These are phyloP conservation scores for Pseudopleuronectes americanus DNA, from an alignment of 2,797 vertebrate genomes.

Conservation along the genomic window DNA sequence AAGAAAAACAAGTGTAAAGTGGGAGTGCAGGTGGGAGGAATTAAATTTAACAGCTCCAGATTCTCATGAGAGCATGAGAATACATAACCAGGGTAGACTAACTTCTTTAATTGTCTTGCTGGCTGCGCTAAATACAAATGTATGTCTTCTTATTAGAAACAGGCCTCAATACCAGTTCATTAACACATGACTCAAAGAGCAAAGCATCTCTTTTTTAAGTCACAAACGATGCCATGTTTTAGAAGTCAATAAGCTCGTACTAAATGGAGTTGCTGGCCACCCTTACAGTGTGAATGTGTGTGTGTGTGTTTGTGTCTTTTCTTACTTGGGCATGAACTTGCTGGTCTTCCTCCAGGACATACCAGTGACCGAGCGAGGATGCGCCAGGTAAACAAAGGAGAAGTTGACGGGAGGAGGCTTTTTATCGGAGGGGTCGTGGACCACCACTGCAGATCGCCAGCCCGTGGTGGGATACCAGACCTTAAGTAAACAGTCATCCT, in stretches of 20 bases:
- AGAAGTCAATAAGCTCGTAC: not conserved
- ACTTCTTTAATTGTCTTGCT: not conserved
- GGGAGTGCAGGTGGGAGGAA: slow-evolving; percentile 10
- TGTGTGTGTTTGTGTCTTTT: slow-evolving; percentile 76
- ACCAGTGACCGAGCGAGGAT: slow-evolving; percentile 94
- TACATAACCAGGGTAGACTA: not conserved
- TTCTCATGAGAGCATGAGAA: not conserved
- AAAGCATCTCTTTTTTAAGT: not conserved
- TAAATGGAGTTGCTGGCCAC: no score
- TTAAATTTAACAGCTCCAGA: not conserved
- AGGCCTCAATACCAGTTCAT: not conserved
- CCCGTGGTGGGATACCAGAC: slow-evolving; percentile 96
- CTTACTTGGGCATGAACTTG: slow-evolving; percentile 96
- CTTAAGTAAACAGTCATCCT: slow-evolving; percentile 98
- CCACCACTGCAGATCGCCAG: slow-evolving; percentile 95
- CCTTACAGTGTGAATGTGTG: not conserved
- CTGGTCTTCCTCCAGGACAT: slow-evolving; percentile 99
- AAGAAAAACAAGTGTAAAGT: not conserved
- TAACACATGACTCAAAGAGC: not conserved
- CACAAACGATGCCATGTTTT: not conserved
- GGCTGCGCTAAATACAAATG: not conserved
- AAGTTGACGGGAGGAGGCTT: slow-evolving; percentile 85
- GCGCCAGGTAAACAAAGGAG: slow-evolving; percentile 97
- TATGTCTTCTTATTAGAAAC: not conserved
- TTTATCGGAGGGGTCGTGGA: slow-evolving; percentile 88